Conservation (phyloP, 2,113 vertebrate species). For the Callocephalon fimbriatum region DNA sequence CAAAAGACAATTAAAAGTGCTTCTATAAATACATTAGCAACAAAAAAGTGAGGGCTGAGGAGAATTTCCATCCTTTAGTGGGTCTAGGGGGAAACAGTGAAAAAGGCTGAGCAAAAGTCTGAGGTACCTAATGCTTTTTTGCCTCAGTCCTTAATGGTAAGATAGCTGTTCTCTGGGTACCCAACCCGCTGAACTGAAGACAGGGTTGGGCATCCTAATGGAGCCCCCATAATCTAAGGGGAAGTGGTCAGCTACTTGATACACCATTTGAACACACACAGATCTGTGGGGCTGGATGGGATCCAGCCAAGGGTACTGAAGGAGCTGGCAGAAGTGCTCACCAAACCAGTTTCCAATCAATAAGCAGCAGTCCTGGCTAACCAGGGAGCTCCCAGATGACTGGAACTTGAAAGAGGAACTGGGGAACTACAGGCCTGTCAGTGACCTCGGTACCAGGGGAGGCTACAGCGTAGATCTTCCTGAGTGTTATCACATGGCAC, state of each 20-base stretch:
- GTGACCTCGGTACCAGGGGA: background rate
- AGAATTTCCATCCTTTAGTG: background rate
- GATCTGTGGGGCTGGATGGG: background rate
- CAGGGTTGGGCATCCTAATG: background rate
- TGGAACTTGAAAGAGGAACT: background rate
- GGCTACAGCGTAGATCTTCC: too few relatives aligned
- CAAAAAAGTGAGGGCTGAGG: background rate
- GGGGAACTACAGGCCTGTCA: background rate
- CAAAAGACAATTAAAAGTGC: background rate
- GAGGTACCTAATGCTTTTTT: background rate
- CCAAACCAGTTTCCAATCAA: background rate
- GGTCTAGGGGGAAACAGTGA: background rate
- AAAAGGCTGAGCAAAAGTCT: background rate
- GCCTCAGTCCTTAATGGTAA: background rate
- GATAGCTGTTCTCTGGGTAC: background rate
- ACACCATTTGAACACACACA: too few relatives aligned
- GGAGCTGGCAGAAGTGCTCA: background rate
- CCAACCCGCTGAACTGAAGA: background rate
- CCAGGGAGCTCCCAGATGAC: background rate
- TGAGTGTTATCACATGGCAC: background rate
- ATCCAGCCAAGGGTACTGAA: background rate
- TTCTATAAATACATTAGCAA: background rate
- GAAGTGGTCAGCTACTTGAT: background rate
- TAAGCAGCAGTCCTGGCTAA: background rate
- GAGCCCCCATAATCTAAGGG: background rate